Evolutionary conservation across 1,140 invertebrate species (phyloP).

Genomic region (Chrysopa pallens): DNA sequence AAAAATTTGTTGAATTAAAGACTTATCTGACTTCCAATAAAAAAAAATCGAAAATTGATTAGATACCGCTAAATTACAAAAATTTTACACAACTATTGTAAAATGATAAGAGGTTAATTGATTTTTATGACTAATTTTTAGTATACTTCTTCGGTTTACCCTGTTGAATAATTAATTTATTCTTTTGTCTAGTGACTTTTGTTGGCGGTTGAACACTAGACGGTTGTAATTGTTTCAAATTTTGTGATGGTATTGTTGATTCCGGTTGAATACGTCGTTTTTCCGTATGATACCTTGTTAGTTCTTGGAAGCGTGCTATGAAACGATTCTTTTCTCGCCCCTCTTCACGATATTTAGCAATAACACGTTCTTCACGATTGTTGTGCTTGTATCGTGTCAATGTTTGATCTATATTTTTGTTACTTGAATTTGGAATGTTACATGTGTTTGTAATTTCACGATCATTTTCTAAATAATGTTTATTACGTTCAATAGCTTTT

Average conservation of each 20-base stretch:
- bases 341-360: slow-evolving; percentile 2
- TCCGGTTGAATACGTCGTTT: slow-evolving; percentile 13
- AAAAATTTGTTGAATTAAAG: too few species aligned
- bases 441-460: neutral
- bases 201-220: slow-evolving; percentile 37
- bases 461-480: neutral
- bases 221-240: slow-evolving; percentile 34
- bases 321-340: slow-evolving; percentile 16
- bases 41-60: too few species aligned
- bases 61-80: too few species aligned
- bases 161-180: slow-evolving; percentile 59
- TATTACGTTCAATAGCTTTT: slow-evolving; percentile 1
- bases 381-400: slow-evolving; percentile 8
- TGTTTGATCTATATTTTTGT: neutral
- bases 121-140: neutral
- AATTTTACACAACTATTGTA: too few species aligned
- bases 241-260: slow-evolving; percentile 33
- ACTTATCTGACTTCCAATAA: too few species aligned
- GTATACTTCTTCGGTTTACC: slow-evolving; percentile 10
- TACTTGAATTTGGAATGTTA: neutral
- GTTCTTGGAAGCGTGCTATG: slow-evolving; percentile 16
- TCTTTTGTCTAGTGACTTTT: slow-evolving; percentile 54
- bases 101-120: too few species aligned
- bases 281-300: slow-evolving; percentile 10
- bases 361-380: neutral